These are phyloP conservation scores for Neoscelio sp. DNA, from an alignment of 2,888 invertebrate species.

Conservation along the genomic window DNA sequence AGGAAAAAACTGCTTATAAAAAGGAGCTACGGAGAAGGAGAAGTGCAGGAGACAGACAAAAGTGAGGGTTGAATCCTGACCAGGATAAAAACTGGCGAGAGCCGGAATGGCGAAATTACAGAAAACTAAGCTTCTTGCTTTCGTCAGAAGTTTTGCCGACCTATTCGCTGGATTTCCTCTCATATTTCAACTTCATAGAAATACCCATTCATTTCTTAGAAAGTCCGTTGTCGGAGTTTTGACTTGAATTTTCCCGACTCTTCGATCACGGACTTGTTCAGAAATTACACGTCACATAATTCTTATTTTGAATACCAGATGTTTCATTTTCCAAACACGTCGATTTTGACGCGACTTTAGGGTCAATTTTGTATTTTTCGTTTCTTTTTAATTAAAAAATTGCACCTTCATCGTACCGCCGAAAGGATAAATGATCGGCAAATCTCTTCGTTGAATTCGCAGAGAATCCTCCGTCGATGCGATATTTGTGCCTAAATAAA, in stretches of 20 bases:
- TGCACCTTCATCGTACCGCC: slow-evolving; percentile 85
- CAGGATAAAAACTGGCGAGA: slow-evolving; percentile 60
- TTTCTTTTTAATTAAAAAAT: no score
- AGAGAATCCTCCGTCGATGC: neutral
- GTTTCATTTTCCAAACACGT: slow-evolving; percentile 8
- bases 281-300: slow-evolving; percentile 37
- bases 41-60: slow-evolving; percentile 15
- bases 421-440: slow-evolving; percentile 84
- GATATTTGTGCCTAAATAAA: slow-evolving; percentile 24
- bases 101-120: slow-evolving; percentile 71
- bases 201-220: slow-evolving; percentile 68
- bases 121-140: slow-evolving; percentile 69
- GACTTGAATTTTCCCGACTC: slow-evolving; percentile 45
- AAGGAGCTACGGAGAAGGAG: slow-evolving; percentile 21
- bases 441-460: slow-evolving; percentile 60
- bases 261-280: no score
- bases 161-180: slow-evolving; percentile 69
- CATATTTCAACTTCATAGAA: slow-evolving; percentile 76
- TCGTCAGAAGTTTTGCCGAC: slow-evolving; percentile 71
- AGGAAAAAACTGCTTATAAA: slow-evolving; percentile 41
- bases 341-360: no score
- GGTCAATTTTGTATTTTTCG: no score
- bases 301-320: slow-evolving; percentile 31
- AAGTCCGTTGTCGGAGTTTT: slow-evolving; percentile 61
- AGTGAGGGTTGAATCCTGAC: slow-evolving; percentile 54